These are phyloP conservation scores for Drosophila tropicalis DNA, from an alignment of 1,140 invertebrate genomes.

Conservation along the genomic window DNA sequence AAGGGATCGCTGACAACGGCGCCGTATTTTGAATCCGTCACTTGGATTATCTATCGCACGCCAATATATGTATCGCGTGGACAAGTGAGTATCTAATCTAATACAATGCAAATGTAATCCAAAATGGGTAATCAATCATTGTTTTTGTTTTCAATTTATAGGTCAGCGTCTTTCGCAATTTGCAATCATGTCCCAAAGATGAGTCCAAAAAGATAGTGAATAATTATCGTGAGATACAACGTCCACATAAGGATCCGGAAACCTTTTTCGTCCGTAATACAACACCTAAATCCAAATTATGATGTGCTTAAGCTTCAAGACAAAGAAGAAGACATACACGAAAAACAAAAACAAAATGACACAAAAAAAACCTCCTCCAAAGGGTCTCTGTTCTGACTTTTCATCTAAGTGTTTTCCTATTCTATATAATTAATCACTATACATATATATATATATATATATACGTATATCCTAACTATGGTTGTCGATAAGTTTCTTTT, in stretches of 20 bases:
- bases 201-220: conserved; percentile 82
- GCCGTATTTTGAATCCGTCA: conserved; percentile 88
- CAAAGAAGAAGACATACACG: not conserved
- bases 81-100: conserved; percentile 85
- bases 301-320: conserved; percentile 43
- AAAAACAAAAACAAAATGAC: conserved; percentile 8
- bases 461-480: conserved; percentile 48
- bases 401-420: conserved; percentile 29
- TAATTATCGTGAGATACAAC: conserved; percentile 82
- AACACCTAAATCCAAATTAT: conserved; percentile 82
- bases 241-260: conserved; percentile 77
- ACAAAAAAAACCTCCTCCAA: conserved; percentile 4
- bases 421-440: conserved; percentile 33
- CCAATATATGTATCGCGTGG: conserved; percentile 88
- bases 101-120: no score
- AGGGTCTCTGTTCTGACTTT: conserved; percentile 34
- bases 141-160: conserved; percentile 16
- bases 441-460: conserved; percentile 19
- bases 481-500: conserved; percentile 59
- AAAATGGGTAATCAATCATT: no score
- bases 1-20: conserved; percentile 89
- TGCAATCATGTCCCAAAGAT: conserved; percentile 82
- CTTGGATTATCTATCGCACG: conserved; percentile 90
- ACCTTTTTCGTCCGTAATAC: conserved; percentile 82
- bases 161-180: conserved; percentile 81